These are phyloP conservation scores for Monochamus alternatus DNA, from an alignment of 2,888 invertebrate genomes.

Conservation along the genomic window DNA sequence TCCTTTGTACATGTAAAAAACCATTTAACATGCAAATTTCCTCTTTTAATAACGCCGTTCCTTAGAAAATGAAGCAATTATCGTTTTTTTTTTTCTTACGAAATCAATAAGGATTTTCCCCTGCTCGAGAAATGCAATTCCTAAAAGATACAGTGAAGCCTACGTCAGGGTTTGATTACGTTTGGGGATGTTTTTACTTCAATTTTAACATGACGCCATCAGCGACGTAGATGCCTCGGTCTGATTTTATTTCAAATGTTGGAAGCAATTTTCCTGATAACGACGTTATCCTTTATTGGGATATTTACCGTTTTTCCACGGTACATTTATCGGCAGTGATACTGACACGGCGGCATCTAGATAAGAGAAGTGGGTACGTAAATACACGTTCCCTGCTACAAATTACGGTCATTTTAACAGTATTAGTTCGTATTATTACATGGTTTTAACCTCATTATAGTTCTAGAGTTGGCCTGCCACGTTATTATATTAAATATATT, in stretches of 20 bases:
- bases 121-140: not conserved
- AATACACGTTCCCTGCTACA: not conserved
- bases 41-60: too few species aligned
- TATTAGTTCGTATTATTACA: too few species aligned
- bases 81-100: not conserved
- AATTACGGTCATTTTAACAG: too few species aligned
- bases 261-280: constrained; percentile 14
- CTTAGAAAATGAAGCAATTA: too few species aligned
- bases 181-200: constrained; percentile 28
- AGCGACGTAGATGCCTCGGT: constrained; percentile 18
- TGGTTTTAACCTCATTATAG: too few species aligned
- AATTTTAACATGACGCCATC: constrained; percentile 29
- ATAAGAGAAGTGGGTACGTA: not conserved
- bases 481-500: too few species aligned
- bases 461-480: too few species aligned
- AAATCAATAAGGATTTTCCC: not conserved
- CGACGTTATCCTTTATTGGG: constrained; percentile 20
- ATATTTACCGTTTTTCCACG: constrained; percentile 7
- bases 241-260: constrained; percentile 30
- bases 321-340: not conserved
- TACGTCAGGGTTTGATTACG: constrained; percentile 19
- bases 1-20: too few species aligned
- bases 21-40: too few species aligned
- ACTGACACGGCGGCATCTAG: not conserved
- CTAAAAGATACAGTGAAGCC: not conserved